phyloP scores from a whole-genome alignment of 2,113 vertebrate species.

The Heteronetta atricapilla region DNA sequence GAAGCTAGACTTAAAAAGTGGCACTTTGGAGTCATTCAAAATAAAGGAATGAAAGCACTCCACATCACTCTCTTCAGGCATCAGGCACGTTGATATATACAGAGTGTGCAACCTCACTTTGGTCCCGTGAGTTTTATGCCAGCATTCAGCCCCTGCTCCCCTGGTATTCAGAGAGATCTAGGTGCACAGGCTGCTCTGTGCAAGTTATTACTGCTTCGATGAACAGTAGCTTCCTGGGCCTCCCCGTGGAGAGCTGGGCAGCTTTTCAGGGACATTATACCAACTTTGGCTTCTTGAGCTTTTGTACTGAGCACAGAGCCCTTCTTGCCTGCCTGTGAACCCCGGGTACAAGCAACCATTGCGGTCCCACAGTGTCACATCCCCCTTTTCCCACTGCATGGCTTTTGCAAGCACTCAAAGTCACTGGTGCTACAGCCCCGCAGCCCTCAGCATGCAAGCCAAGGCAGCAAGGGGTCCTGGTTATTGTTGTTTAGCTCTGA shows the following conservation, averaged over 20 bases:
- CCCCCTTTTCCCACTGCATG: fast-evolving
- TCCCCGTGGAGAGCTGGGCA: background rate
- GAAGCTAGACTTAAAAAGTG: background rate
- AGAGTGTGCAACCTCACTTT: background rate
- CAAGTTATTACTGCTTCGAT: background rate
- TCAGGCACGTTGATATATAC: fast-evolving
- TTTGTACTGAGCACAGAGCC: background rate
- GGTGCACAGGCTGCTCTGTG: background rate
- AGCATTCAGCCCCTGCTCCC: background rate
- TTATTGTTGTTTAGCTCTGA: background rate
- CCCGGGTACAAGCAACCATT: background rate
- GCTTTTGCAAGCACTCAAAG: background rate
- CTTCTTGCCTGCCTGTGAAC: background rate
- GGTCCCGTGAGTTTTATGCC: background rate
- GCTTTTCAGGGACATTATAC: background rate
- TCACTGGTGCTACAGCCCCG: background rate
- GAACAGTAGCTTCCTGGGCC: background rate
- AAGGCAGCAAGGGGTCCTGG: background rate
- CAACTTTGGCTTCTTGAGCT: background rate
- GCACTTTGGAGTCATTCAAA: background rate
- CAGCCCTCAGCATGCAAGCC: background rate
- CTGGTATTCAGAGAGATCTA: background rate
- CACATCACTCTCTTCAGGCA: background rate
- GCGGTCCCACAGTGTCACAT: background rate
- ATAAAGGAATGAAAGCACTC: background rate